These are phyloP conservation scores for Vidua chalybeata DNA, from an alignment of 2,113 vertebrate species.

Conservation along the genomic window DNA sequence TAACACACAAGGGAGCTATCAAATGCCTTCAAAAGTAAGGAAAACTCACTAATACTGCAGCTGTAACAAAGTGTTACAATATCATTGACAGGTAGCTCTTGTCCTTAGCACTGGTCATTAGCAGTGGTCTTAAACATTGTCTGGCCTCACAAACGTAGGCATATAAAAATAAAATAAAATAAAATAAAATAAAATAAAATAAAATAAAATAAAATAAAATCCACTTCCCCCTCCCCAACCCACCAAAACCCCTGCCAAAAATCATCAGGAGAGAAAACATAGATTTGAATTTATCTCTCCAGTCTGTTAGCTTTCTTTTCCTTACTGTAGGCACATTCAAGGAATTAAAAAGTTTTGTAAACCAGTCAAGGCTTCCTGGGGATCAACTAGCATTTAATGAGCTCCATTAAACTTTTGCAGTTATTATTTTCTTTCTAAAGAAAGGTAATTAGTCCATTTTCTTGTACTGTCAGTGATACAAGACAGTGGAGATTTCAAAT, in stretches of 20 bases:
- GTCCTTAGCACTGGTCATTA: neutral
- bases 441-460: neutral
- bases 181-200: neutral
- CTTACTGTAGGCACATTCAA: neutral
- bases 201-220: neutral
- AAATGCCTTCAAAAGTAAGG: neutral
- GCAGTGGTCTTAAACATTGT: neutral
- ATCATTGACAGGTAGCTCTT: neutral
- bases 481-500: neutral
- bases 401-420: neutral
- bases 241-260: neutral
- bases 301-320: neutral
- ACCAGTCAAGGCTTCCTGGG: neutral
- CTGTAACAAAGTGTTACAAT: neutral
- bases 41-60: neutral
- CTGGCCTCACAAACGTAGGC: neutral
- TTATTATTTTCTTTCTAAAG: neutral
- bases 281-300: neutral
- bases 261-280: neutral
- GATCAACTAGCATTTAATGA: neutral
- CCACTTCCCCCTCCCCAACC: accelerated
- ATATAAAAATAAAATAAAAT: neutral
- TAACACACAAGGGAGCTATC: neutral
- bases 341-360: neutral
- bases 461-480: neutral